Evolutionary conservation across 2,797 vertebrate genomes (phyloP).

Genomic region (Enteromius anoplus): DNA sequence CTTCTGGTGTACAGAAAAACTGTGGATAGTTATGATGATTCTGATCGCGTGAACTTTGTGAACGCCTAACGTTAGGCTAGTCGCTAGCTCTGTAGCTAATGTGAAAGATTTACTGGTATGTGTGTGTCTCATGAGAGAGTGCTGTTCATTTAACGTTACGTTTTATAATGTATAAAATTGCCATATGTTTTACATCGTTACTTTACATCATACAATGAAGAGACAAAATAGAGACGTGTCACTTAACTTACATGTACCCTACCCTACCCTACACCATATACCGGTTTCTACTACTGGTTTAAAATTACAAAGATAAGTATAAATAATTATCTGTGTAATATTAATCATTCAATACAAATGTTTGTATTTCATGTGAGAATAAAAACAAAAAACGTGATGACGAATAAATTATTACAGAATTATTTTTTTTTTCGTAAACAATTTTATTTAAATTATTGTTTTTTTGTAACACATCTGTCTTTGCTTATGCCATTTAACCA

Average conservation of each 20-base stretch:
- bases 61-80: constrained; percentile 3
- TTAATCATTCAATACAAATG: background rate
- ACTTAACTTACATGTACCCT: background rate
- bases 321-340: background rate
- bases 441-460: background rate
- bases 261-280: background rate
- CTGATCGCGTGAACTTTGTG: background rate
- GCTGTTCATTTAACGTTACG: too few species aligned
- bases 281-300: background rate
- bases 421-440: background rate
- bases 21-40: background rate
- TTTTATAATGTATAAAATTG: background rate
- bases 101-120: background rate
- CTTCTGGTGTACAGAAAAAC: background rate
- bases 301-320: background rate
- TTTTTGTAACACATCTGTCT: background rate
- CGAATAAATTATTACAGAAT: background rate
- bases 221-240: background rate
- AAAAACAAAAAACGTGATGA: too few species aligned
- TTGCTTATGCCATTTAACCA: background rate
- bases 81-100: constrained; percentile 33
- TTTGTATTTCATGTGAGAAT: background rate
- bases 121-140: background rate
- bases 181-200: background rate
- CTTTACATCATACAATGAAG: background rate